Evolutionary conservation across 1,140 invertebrate species (phyloP), one percentile per base, ranked within the genome.

Genomic region (Drosophila biarmipes): DNA sequence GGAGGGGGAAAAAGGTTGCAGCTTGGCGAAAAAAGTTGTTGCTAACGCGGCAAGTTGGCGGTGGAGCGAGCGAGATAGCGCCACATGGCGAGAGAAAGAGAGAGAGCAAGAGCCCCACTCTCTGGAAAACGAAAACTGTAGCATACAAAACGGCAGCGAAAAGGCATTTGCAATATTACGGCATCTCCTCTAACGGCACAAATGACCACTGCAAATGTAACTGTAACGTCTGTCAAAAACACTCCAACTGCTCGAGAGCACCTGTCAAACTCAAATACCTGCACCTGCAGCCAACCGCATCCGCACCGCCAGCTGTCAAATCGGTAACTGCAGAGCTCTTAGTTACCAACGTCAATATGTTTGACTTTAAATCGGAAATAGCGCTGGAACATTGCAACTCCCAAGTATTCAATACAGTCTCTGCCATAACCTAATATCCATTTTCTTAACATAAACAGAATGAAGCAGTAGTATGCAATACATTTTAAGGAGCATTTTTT

Each of bases 11-110:
- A 77, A 76, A 78, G 45, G 61, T 72, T 45, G 76, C 81, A 86
- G 67, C 74, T 76, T 71, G 63, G 81, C 66, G 69, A 85, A 91
- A 90, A 91, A 91, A 82, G 89, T 91, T 91, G 90, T 91, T 91
- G 90, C 87, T 90, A 90, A 90, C 87, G 79, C 76, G 82, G 84
- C 87, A 73, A 80, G 68, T 55, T 35, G 54, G 8, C 53, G 45
- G 48, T 38, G 43, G 85, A 67, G 77, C 62, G 67, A 90, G 43
- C 42, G 80, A 78, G 85, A 74, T 35, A 42, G 66, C 38, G 66
- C 37, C 49, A 76, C 74, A 59, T 68, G 63, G 76, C 67, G 17
- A 42, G 27, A 52, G 24, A 43, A 15, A 10, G 11, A 34, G 19
- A 29, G 35, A 55, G 49, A 17, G 15, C 2, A 3, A 8, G n/a